Conservation (phyloP, 2,113 vertebrate genomes). For the Chamaetylas fuelleborni region DNA sequence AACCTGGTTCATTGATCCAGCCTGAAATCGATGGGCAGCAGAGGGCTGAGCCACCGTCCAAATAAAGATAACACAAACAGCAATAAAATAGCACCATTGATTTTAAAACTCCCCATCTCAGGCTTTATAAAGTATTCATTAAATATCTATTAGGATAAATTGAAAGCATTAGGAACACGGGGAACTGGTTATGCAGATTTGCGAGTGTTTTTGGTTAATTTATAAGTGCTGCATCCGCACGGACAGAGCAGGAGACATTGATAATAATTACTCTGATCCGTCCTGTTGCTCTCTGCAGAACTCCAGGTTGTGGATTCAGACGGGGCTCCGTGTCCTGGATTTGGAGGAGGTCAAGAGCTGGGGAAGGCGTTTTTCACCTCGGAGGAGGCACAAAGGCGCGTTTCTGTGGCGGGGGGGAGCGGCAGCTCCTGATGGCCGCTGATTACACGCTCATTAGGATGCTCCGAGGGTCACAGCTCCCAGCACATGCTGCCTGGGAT, state of each 20-base stretch:
- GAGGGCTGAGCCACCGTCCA: constrained; percentile 41
- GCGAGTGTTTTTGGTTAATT: constrained; percentile 62
- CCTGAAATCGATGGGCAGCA: constrained; percentile 57
- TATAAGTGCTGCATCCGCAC: not conserved
- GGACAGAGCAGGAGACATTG: not conserved
- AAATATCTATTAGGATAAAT: constrained; percentile 75
- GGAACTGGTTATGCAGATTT: constrained; percentile 69
- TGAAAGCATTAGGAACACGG: constrained; percentile 67
- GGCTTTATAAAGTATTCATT: constrained; percentile 77
- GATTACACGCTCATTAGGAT: not conserved
- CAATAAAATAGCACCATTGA: constrained; percentile 73
- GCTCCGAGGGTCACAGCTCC: not conserved
- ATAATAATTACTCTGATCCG: not conserved
- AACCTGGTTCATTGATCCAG: constrained; percentile 45
- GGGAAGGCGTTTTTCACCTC: not conserved
- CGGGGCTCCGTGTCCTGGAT: not conserved
- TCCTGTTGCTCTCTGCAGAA: not conserved
- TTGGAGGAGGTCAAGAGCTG: not conserved
- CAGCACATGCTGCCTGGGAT: not conserved
- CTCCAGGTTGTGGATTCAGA: not conserved
- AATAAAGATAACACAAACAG: constrained; percentile 68
- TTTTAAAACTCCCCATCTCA: constrained; percentile 68
- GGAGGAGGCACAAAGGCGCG: not conserved
- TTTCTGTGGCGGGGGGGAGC: fast-evolving
- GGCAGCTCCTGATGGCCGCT: not conserved